Conservation (phyloP, 2,888 invertebrate genomes). For the Luffia ferchaultella region DNA sequence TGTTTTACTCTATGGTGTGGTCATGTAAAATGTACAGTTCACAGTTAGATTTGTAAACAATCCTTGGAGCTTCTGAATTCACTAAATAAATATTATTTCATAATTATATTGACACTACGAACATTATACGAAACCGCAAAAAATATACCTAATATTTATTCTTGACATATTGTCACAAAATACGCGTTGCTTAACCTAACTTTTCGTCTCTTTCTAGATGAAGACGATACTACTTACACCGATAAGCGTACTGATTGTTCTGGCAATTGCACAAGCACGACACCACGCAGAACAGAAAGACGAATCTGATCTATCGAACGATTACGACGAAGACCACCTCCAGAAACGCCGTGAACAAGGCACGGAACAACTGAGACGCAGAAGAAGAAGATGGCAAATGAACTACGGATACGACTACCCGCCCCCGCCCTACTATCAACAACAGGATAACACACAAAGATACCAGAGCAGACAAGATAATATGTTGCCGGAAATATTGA, state of each 20-base stretch:
- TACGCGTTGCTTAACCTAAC: too few species aligned
- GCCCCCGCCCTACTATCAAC: slow-evolving; percentile 18
- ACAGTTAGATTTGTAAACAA: too few species aligned
- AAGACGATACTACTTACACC: slow-evolving; percentile 24
- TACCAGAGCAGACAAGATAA: slow-evolving; percentile 30
- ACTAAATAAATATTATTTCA: too few species aligned
- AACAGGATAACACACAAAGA: slow-evolving; percentile 26
- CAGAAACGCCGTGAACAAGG: slow-evolving; percentile 1
- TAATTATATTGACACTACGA: too few species aligned
- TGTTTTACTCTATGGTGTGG: too few species aligned
- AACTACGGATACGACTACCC: slow-evolving; percentile 35
- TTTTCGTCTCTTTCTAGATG: slow-evolving; percentile 34
- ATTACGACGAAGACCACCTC: slow-evolving; percentile 4
- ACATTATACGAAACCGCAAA: too few species aligned
- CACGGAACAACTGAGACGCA: slow-evolving; percentile 26
- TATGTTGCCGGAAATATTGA: slow-evolving; percentile 29
- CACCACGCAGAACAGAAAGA: slow-evolving; percentile 25
- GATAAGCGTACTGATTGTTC: slow-evolving; percentile 25
- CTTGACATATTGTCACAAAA: too few species aligned
- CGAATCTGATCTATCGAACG: slow-evolving; percentile 11
- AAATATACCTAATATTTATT: too few species aligned
- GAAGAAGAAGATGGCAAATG: slow-evolving; percentile 32
- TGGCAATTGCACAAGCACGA: slow-evolving; percentile 27
- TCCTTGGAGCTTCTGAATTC: too few species aligned
- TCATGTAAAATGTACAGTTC: too few species aligned